Base-by-base conservation (phyloP, 2,113 vertebrate species). In the Pollimyrus isidori region DNA sequence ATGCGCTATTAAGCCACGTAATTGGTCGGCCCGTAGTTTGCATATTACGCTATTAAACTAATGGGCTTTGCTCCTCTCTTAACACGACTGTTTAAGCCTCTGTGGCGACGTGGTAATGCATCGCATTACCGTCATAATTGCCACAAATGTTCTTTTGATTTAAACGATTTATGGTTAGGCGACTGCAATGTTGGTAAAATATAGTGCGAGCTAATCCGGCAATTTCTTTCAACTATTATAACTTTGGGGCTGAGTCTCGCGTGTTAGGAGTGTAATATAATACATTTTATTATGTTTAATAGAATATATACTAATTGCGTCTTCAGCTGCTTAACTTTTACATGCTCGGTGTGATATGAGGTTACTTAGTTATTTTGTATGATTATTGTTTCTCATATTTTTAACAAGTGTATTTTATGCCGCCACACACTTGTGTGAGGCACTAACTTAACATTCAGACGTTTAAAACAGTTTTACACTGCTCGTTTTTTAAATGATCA, bases 21-120 rank as follows among this genome's bases (percentile, higher is more conserved):
- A 99, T 99, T 99, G 97, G 98, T 98, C 94, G 96, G 97, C 97
- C 97, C 96, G 96, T 99, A 98, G 97, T 99, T 99, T 99, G 98
- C 98, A 99, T 99, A 99, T 99, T 97, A 98, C 96, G 97, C 97
- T 97, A 99, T 99, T 99, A 99, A 97, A 98, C 97, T 99, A 99
- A 99, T 99, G 97, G 97, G 97, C 97, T 98, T 98, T 97, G 97
- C 97, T 97, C 98, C 97, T 96, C 97, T 97, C 96, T 92, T 95
- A 97, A 98, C 98, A 99, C 98, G 98, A 98, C 97, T 97, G 96
- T 97, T 98, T 96, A 97, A 98, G 97, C 95, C 95, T 97, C 95
- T 97, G 97, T 97, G 97, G 97, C 96, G 96, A 96, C 96, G 97
- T 97, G 96, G 96, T 95, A 97, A 98, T 98, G 97, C 97, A 96